Conservation (phyloP, 2,113 vertebrate genomes). For the Gnathonemus echidnorhynchus region DNA sequence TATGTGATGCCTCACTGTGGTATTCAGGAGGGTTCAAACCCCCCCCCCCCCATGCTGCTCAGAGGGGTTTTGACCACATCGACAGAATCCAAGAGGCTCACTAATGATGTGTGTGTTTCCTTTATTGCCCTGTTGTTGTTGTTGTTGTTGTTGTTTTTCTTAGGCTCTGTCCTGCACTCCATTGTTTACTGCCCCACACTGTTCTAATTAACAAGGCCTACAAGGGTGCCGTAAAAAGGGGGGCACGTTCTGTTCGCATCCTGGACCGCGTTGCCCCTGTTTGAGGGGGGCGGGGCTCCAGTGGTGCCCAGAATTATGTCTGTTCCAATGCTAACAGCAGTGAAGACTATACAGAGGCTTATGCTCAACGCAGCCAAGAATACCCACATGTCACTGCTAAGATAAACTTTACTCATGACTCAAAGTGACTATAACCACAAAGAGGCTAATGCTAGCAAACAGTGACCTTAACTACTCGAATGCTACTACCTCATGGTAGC, state of each 20-base stretch:
- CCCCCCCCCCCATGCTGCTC: neutral
- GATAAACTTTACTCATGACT: neutral
- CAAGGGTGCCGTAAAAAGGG: neutral
- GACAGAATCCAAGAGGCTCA: neutral
- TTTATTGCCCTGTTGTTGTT: neutral
- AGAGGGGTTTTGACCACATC: neutral
- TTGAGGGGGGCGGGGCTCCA: neutral
- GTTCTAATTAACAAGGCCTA: neutral
- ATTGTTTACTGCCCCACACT: neutral
- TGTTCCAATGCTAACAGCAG: neutral
- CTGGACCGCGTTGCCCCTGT: neutral
- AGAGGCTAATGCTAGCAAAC: neutral
- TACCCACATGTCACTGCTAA: neutral
- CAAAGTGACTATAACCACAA: neutral
- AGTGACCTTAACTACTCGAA: neutral
- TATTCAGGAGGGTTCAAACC: neutral
- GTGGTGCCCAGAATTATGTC: neutral
- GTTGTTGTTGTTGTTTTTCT: neutral
- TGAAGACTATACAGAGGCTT: neutral
- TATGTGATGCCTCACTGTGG: neutral
- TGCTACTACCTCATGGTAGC: neutral
- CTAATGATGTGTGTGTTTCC: neutral
- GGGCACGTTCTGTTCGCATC: neutral
- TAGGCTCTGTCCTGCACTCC: neutral
- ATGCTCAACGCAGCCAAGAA: neutral